Base-by-base conservation (phyloP, 2,888 invertebrate genomes). In the Caenorhabditis wallacei region DNA sequence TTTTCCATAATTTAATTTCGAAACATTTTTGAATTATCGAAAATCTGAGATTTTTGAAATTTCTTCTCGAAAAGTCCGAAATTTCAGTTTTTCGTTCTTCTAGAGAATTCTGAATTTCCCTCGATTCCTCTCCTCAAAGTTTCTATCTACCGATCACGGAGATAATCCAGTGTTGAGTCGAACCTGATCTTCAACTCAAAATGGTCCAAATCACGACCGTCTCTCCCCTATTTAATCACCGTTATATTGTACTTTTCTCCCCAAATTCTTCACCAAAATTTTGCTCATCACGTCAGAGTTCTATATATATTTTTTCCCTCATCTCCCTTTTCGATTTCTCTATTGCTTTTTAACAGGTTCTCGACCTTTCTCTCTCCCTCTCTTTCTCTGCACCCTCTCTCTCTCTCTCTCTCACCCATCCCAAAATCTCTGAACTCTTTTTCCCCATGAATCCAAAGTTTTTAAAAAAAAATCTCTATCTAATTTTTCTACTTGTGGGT, bases 181-280 rank as follows among this genome's bases (percentile, higher is more conserved):
- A 75, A 75, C 35, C 70, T 81, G 81, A 81, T 81, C 81, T 81
- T 81, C 81, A 81, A 48, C 75, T 26, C 37, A 46, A 74, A 74
- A 40, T 54, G 35, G 57, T 66, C 64, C 46, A 54, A 61, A 26
- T n/a, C 20, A 24, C 3, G 35, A 57, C 24, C 56, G 20, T 35
- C 13, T 48, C 18, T 18, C 18, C 46, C n/a, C 13, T 4, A 13
- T 13, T 18, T 18, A 5, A 18, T 48, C 18, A n/a, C n/a, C 40
- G 46, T 59, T 66, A n/a, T 59, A 18, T 24, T 63, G 24, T 70
- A 43, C 63, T 68, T 53, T 69, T 37, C 10, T 30, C 48, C 56
- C 56, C 37, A 40, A 24, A 43, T 30, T 20, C 5, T 18, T 20
- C 48, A 64, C 46, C 46, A n/a, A 48, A 48, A 18, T 51, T 43